Evolutionary conservation across 2,797 vertebrate genomes (phyloP).

Genomic region (Pogoniulus pusillus): DNA sequence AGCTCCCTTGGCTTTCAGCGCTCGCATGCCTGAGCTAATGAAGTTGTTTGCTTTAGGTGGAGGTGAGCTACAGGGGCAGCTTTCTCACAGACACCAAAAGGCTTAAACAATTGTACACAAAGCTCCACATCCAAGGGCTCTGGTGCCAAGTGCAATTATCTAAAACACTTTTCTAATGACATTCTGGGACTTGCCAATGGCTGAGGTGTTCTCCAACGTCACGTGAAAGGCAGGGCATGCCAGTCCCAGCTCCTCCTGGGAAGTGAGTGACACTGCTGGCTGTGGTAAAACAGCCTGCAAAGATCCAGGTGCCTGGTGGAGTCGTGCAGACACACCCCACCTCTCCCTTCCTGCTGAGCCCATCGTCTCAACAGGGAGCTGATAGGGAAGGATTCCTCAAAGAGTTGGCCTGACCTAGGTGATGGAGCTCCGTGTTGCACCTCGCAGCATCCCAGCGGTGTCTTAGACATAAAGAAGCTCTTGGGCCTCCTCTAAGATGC

Average conservation of each 20-base stretch:
- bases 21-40: conserved; percentile 9
- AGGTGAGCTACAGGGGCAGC: background rate
- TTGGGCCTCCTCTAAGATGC: background rate
- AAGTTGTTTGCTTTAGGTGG: conserved; percentile 44
- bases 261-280: background rate
- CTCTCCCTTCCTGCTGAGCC: background rate
- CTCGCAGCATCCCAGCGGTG: background rate
- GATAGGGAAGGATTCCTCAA: background rate
- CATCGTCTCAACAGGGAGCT: background rate
- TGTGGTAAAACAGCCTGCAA: background rate
- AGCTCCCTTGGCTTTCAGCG: background rate
- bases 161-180: background rate
- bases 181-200: background rate
- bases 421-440: background rate
- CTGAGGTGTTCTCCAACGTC: conserved; percentile 16
- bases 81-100: conserved; percentile 20
- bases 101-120: conserved; percentile 7
- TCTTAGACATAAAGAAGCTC: background rate
- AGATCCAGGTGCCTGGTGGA: background rate
- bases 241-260: conserved; percentile 8
- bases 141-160: background rate
- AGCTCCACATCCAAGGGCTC: background rate
- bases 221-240: background rate
- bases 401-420: background rate
- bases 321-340: rapidly evolving